phyloP scores from a whole-genome alignment of 2,888 invertebrate species.

The Dyspetes luteomarginatus region DNA sequence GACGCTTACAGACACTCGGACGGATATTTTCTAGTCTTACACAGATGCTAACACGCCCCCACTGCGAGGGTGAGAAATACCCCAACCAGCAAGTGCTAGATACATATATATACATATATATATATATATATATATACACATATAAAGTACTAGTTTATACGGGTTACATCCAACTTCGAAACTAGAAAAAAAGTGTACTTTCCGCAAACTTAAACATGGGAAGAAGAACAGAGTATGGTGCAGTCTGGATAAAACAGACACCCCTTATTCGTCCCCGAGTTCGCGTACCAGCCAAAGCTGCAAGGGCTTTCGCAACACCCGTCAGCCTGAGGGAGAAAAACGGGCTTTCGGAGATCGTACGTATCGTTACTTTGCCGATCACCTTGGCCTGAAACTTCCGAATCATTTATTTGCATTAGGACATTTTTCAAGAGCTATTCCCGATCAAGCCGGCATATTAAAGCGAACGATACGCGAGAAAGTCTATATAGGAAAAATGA shows the following conservation, averaged over 20 bases:
- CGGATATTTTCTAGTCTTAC: too few species aligned
- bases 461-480: slow-evolving; percentile 40
- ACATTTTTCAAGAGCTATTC: slow-evolving; percentile 77
- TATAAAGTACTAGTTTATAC: slow-evolving; percentile 21
- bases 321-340: slow-evolving; percentile 42
- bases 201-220: slow-evolving; percentile 38
- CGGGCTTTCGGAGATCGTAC: slow-evolving; percentile 48
- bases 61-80: too few species aligned
- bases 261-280: slow-evolving; percentile 46
- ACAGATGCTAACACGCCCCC: too few species aligned
- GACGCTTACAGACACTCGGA: too few species aligned
- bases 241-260: slow-evolving; percentile 50
- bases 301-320: slow-evolving; percentile 29
- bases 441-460: slow-evolving; percentile 57
- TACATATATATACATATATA: too few species aligned
- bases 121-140: slow-evolving; percentile 22
- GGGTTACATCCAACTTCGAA: background rate
- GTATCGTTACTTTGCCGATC: slow-evolving; percentile 68
- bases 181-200: slow-evolving; percentile 16
- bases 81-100: too few species aligned
- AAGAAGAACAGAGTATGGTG: slow-evolving; percentile 6
- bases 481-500: slow-evolving; percentile 15
- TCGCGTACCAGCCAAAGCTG: slow-evolving; percentile 12
- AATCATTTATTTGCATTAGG: slow-evolving; percentile 80
- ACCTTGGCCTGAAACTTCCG: slow-evolving; percentile 74